These are phyloP conservation scores for Pantherophis alleghaniensis DNA, from an alignment of 2,797 vertebrate species.

Conservation along the genomic window DNA sequence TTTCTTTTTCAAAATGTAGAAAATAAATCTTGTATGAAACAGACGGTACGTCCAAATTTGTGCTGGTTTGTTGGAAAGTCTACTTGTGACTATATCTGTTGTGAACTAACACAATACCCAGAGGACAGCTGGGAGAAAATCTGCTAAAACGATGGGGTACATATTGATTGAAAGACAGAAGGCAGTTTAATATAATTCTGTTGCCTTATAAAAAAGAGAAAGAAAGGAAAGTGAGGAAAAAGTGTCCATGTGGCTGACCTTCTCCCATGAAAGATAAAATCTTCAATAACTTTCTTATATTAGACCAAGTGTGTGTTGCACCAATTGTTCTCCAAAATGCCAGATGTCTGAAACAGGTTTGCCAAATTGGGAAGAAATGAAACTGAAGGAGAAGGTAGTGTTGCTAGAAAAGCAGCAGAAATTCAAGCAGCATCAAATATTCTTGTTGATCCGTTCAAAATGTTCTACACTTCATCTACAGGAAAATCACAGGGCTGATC, in stretches of 20 bases:
- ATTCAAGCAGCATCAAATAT: conserved; percentile 38
- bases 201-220: conserved; percentile 52
- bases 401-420: conserved; percentile 43
- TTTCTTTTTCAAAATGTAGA: conserved; percentile 16
- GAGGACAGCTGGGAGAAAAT: conserved; percentile 46
- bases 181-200: conserved; percentile 57
- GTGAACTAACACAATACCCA: conserved; percentile 13
- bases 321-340: conserved; percentile 65
- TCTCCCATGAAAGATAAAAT: conserved; percentile 63
- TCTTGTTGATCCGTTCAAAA: conserved; percentile 28
- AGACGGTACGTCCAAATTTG: conserved; percentile 20
- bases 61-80: neutral
- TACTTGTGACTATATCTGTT: conserved; percentile 20
- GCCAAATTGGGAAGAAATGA: conserved; percentile 52
- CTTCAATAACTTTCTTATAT: conserved; percentile 59
- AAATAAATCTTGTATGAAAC: neutral
- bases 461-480: conserved; percentile 43
- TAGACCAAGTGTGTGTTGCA: conserved; percentile 55
- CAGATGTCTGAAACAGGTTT: conserved; percentile 60
- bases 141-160: neutral
- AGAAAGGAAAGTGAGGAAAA: conserved; percentile 50
- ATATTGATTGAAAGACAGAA: conserved; percentile 41
- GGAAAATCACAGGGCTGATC: neutral
- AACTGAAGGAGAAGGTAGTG: conserved; percentile 24
- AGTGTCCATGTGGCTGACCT: conserved; percentile 54